Evolutionary conservation across 2,888 invertebrate species (phyloP).

Genomic region (Crematogaster levior): DNA sequence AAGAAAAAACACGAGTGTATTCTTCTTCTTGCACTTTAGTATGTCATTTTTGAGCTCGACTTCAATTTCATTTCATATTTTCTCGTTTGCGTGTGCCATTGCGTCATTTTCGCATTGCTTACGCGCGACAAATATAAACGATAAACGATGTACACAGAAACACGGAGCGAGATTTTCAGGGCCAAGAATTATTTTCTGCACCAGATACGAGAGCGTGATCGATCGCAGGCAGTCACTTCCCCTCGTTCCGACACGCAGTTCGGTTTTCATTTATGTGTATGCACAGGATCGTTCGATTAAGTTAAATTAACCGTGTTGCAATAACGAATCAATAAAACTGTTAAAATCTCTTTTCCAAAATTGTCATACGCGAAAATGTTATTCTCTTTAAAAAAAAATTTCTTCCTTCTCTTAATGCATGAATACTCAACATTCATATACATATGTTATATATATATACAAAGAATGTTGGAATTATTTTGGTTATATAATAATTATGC

Average conservation of each 20-base stretch:
- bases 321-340: background rate
- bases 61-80: background rate
- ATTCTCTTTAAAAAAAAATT: background rate
- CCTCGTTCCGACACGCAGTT: background rate
- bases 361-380: background rate
- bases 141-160: constrained; percentile 10
- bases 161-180: constrained; percentile 71
- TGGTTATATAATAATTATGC: too few relatives aligned
- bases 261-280: constrained; percentile 18
- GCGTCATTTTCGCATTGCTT: background rate
- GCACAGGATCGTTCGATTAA: background rate
- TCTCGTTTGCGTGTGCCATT: background rate
- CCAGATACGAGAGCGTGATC: constrained; percentile 75
- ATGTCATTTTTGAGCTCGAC: background rate
- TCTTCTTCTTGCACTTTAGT: background rate
- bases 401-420: background rate
- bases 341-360: background rate
- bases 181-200: constrained; percentile 78
- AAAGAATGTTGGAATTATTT: background rate
- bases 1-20: background rate
- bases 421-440: background rate
- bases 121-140: background rate
- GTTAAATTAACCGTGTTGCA: background rate
- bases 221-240: constrained; percentile 60
- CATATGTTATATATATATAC: background rate